Evolutionary conservation across 2,888 invertebrate species (phyloP).

Genomic region (Apamea epomidion): DNA sequence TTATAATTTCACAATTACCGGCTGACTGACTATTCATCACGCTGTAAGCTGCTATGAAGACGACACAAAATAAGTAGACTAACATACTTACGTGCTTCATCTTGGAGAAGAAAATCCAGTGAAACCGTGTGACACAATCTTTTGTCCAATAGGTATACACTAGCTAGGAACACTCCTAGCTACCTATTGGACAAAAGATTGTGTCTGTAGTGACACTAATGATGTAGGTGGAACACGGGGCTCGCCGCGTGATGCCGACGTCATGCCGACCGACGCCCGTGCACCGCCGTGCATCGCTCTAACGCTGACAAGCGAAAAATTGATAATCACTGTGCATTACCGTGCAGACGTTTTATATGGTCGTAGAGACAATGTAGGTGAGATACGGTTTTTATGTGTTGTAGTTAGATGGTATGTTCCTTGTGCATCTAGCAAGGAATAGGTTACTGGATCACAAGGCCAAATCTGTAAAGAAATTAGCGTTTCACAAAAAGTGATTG

Average conservation of each 20-base stretch:
- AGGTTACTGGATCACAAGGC: neutral
- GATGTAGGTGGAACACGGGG: conserved; percentile 29
- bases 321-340: conserved; percentile 44
- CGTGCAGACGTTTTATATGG: neutral
- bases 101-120: neutral
- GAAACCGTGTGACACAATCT: conserved; percentile 1
- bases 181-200: conserved; percentile 9
- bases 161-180: no score
- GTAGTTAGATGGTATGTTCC: neutral
- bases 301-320: conserved; percentile 60
- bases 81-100: neutral
- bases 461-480: no score
- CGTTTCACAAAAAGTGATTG: conserved; percentile 9
- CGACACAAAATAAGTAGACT: neutral
- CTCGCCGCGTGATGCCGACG: conserved; percentile 36
- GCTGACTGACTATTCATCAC: neutral
- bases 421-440: neutral
- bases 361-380: conserved; percentile 11
- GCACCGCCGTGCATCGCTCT: conserved; percentile 25
- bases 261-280: conserved; percentile 1
- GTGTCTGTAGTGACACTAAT: conserved; percentile 1
- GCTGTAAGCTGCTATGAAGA: neutral
- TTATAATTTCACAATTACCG: neutral
- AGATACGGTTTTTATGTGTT: neutral
- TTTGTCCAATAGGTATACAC: no score